phyloP scores from a whole-genome alignment of 2,888 invertebrate genomes.

The Aquatica leii region DNA sequence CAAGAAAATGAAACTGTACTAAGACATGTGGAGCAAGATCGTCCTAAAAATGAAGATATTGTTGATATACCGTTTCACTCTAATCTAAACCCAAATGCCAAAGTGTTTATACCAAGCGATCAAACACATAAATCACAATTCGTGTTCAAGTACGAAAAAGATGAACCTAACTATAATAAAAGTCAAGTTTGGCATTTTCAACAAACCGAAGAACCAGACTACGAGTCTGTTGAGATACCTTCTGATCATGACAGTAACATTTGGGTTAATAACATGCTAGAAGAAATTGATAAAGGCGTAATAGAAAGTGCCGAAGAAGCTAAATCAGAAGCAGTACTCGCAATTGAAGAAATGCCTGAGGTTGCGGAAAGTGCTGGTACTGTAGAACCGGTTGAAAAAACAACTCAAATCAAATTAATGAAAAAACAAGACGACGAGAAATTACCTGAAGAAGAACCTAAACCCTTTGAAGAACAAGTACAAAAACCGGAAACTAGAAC shows the following conservation, averaged over 20 bases:
- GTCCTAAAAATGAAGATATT: no score
- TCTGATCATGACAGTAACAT: slow-evolving; percentile 51
- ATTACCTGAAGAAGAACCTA: no score
- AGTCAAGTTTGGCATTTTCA: neutral
- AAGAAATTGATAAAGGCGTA: slow-evolving; percentile 19
- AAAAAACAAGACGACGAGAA: no score
- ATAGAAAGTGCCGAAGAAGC: neutral
- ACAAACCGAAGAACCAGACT: slow-evolving; percentile 39
- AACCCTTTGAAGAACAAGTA: no score
- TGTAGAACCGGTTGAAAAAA: no score
- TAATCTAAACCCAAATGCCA: slow-evolving; percentile 30
- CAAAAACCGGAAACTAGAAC: no score
- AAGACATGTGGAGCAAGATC: no score
- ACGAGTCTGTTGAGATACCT: slow-evolving; percentile 49
- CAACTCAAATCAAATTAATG: no score
- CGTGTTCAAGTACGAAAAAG: no score
- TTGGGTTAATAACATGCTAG: slow-evolving; percentile 54
- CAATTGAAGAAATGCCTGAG: neutral
- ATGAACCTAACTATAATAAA: no score
- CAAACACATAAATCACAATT: slow-evolving; percentile 8
- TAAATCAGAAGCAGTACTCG: neutral
- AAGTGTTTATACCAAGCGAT: slow-evolving; percentile 26
- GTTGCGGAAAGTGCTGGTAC: no score
- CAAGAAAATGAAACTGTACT: neutral
- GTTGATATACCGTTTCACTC: slow-evolving; percentile 17